Evolutionary conservation across 2,888 invertebrate genomes (phyloP).

Genomic region (Lochmaea capreae): DNA sequence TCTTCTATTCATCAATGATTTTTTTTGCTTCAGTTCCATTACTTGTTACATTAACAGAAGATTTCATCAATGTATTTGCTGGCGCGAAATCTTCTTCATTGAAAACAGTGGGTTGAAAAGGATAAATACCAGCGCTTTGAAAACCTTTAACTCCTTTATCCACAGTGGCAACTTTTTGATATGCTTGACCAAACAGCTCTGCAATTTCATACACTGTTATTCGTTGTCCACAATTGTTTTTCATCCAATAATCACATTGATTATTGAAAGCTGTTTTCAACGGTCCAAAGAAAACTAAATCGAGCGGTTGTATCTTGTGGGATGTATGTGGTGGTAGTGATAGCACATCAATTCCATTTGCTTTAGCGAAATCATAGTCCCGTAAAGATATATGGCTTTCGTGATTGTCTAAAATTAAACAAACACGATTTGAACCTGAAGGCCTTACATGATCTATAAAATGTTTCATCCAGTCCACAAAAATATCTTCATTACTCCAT

Average conservation of each 20-base stretch:
- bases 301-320: too few species aligned
- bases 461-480: too few species aligned
- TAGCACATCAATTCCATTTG: neutral
- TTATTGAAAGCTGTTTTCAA: too few species aligned
- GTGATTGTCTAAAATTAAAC: constrained; percentile 34
- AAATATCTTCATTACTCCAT: too few species aligned
- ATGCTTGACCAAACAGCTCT: constrained; percentile 18
- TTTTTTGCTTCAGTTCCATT: constrained; percentile 10
- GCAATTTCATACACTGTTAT: constrained; percentile 9
- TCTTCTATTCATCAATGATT: too few species aligned
- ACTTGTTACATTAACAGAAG: constrained; percentile 23
- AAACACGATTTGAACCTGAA: constrained; percentile 26
- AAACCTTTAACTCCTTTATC: constrained; percentile 3
- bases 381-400: constrained; percentile 19
- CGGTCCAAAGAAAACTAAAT: too few species aligned
- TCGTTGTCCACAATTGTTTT: constrained; percentile 17
- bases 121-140: neutral
- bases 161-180: constrained; percentile 23
- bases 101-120: constrained; percentile 24
- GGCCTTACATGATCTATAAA: constrained; percentile 15
- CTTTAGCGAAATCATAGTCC: constrained; percentile 21
- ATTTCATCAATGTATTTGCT: constrained; percentile 22
- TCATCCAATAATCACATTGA: too few species aligned
- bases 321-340: too few species aligned
- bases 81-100: constrained; percentile 25